A percentile compares a stretch with the other conserved stretches of the same genome.
These are phyloP conservation scores for Zaprionus davidi DNA, from an alignment of 1,140 invertebrate genomes.

Conservation along the genomic window DNA sequence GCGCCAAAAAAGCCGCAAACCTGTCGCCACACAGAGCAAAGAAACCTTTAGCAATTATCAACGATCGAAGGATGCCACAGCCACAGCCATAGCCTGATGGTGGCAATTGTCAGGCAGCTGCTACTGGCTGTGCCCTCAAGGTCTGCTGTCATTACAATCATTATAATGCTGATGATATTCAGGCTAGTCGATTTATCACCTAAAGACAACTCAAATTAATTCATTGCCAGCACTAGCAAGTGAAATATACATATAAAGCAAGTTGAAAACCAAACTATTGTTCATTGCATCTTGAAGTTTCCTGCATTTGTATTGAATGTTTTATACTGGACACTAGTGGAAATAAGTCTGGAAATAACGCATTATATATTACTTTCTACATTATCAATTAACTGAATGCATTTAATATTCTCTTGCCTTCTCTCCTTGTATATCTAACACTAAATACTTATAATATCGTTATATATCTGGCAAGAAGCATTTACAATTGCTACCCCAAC, in stretches of 20 bases:
- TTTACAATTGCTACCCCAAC: background rate
- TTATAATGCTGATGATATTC: constrained; percentile 31
- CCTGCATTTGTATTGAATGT: background rate
- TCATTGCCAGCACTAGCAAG: background rate
- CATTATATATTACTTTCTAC: no score
- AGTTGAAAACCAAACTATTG: background rate
- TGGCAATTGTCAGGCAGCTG: constrained; percentile 41
- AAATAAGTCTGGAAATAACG: background rate
- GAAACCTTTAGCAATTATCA: constrained; percentile 56
- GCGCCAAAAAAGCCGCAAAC: constrained; percentile 39
- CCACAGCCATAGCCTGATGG: constrained; percentile 5
- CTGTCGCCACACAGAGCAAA: constrained; percentile 51
- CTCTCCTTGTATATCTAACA: background rate
- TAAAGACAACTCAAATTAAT: background rate
- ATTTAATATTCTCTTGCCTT: no score
- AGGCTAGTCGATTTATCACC: constrained; percentile 17
- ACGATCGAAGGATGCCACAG: constrained; percentile 45
- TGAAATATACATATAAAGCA: background rate
- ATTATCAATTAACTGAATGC: no score
- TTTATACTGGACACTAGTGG: no score
- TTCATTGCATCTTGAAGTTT: background rate
- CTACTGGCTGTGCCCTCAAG: constrained; percentile 20
- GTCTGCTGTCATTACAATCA: constrained; percentile 55
- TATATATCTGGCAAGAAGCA: background rate
- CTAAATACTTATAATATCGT: background rate